Conservation (phyloP, 2,113 vertebrate species). For the Cebidichthys violaceus region DNA sequence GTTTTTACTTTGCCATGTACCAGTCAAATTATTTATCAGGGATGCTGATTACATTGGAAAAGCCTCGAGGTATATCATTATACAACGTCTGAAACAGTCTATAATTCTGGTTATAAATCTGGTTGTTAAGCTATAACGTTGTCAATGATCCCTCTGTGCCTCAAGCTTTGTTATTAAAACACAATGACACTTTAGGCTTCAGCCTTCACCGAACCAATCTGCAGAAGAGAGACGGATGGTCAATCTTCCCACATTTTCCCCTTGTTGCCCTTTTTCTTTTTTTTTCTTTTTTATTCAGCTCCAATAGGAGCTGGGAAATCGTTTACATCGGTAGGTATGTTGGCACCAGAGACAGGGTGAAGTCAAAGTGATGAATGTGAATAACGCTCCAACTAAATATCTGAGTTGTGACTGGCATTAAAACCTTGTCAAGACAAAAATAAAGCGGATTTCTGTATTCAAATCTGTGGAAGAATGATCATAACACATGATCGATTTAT, state of each 20-base stretch:
- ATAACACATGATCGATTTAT: neutral
- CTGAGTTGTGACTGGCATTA: neutral
- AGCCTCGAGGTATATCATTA: conserved; percentile 22
- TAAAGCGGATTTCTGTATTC: neutral
- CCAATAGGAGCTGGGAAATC: neutral
- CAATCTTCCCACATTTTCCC: neutral
- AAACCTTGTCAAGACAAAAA: neutral
- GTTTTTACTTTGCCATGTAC: conserved; percentile 9
- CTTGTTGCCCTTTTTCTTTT: neutral
- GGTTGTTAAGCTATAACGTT: conserved; percentile 42
- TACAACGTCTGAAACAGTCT: conserved; percentile 32
- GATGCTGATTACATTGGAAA: conserved; percentile 30
- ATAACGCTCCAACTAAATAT: neutral
- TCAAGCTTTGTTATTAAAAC: conserved; percentile 47
- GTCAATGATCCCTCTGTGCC: conserved; percentile 40
- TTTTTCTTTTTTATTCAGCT: neutral
- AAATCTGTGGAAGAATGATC: neutral
- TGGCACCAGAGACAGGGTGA: neutral
- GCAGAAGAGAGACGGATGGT: conserved; percentile 13
- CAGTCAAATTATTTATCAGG: conserved; percentile 11
- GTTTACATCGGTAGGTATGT: neutral
- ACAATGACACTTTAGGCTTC: conserved; percentile 38
- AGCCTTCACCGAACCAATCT: conserved; percentile 29
- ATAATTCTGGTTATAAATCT: conserved; percentile 57
- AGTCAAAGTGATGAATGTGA: neutral